These are phyloP conservation scores for Morpho achilles DNA, from an alignment of 2,888 invertebrate genomes.

Conservation along the genomic window DNA sequence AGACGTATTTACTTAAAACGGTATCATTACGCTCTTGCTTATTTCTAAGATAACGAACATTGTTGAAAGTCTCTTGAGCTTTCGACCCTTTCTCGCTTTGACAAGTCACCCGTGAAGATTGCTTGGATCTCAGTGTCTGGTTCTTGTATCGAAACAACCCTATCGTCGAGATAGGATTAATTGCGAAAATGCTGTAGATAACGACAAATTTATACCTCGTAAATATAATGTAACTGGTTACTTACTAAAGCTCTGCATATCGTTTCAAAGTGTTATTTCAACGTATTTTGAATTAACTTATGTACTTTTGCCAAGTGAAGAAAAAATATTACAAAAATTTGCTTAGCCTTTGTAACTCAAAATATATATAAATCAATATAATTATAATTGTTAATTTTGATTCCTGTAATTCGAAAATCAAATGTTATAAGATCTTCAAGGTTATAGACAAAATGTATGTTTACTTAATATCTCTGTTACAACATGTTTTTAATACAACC, in stretches of 20 bases:
- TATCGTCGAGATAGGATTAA: conserved; percentile 74
- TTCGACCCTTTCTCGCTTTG: conserved; percentile 73
- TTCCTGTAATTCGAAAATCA: background rate
- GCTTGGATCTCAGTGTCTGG: conserved; percentile 74
- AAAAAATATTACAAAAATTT: no score
- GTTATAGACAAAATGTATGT: background rate
- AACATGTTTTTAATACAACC: no score
- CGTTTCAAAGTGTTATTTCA: background rate
- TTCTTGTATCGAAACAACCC: conserved; percentile 75
- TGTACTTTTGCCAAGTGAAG: no score
- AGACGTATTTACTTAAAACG: conserved; percentile 67
- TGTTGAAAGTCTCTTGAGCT: conserved; percentile 76
- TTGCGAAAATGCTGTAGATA: conserved; percentile 75
- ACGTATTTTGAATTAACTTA: conserved; percentile 6
- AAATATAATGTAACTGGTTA: background rate
- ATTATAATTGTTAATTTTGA: no score
- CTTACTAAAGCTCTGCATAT: background rate
- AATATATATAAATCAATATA: no score
- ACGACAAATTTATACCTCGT: conserved; percentile 60
- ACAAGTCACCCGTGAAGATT: conserved; percentile 78
- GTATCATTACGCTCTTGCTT: conserved; percentile 74
- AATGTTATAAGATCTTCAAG: background rate
- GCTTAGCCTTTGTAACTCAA: no score
- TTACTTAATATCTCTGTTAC: background rate
- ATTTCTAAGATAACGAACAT: conserved; percentile 78